These are phyloP conservation scores for Andrena haemorrhoa DNA, from an alignment of 2,888 invertebrate species.

Conservation along the genomic window DNA sequence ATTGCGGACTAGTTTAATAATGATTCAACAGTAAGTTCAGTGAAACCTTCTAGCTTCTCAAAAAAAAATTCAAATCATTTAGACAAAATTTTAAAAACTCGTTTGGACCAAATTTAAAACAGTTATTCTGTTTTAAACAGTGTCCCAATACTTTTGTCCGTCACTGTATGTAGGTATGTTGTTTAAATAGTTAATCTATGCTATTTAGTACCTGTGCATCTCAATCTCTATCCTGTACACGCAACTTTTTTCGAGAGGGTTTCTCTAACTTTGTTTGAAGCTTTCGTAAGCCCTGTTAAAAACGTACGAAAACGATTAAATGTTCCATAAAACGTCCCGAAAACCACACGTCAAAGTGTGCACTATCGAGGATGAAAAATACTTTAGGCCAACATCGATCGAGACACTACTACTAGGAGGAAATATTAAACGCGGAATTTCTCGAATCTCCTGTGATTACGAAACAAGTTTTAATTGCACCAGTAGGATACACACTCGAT, in stretches of 20 bases:
- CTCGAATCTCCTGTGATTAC: not conserved
- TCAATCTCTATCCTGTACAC: too few species aligned
- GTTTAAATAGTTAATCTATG: too few species aligned
- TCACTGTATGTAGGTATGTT: too few species aligned
- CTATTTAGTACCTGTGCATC: too few species aligned
- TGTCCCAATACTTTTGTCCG: too few species aligned
- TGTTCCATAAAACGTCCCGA: not conserved
- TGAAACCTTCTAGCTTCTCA: too few species aligned
- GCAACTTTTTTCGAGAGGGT: not conserved
- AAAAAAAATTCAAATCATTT: too few species aligned
- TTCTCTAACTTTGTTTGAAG: not conserved
- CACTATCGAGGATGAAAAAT: not conserved
- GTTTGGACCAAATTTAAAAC: too few species aligned
- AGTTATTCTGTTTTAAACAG: too few species aligned
- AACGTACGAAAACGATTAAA: not conserved
- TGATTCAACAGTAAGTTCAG: too few species aligned
- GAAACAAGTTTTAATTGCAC: constrained; percentile 27
- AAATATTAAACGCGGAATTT: constrained; percentile 5
- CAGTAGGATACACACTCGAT: constrained; percentile 15
- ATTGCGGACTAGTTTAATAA: too few species aligned
- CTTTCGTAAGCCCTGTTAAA: not conserved
- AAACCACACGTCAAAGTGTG: not conserved
- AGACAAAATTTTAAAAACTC: too few species aligned
- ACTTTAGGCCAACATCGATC: not conserved
- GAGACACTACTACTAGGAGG: not conserved